Evolutionary conservation across 1,140 invertebrate species (phyloP).

Genomic region (Reticulitermes speratus): DNA sequence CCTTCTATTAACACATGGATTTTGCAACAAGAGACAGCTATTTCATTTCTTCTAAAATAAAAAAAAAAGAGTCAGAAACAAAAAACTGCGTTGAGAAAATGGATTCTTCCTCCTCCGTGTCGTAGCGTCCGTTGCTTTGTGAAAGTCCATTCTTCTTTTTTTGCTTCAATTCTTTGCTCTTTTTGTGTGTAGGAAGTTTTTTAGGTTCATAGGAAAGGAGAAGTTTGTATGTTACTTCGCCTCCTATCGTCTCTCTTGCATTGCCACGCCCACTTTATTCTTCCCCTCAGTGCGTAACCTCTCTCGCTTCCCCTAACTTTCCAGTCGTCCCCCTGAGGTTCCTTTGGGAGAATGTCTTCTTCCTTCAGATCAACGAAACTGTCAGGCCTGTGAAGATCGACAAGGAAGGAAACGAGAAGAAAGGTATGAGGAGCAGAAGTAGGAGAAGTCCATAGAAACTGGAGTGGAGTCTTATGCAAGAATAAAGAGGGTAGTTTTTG

Average conservation of each 20-base stretch:
- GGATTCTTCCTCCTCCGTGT: not conserved
- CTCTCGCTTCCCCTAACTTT: slow-evolving; percentile 12
- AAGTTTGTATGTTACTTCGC: slow-evolving; percentile 12
- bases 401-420: not conserved
- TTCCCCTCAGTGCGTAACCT: no score
- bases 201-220: not conserved
- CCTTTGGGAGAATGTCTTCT: slow-evolving; percentile 2
- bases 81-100: not conserved
- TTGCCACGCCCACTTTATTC: not conserved
- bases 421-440: not conserved
- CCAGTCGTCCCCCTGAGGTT: slow-evolving; percentile 7
- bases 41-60: not conserved
- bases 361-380: slow-evolving; percentile 11
- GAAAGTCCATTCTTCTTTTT: not conserved
- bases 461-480: not conserved
- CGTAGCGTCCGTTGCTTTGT: not conserved
- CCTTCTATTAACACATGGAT: not conserved
- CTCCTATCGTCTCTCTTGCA: not conserved
- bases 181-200: not conserved
- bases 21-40: slow-evolving; percentile 2
- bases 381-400: not conserved
- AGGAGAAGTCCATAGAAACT: not conserved
- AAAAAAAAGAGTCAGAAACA: not conserved
- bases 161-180: not conserved
- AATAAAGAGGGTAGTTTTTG: not conserved